phyloP scores from a whole-genome alignment of 2,888 invertebrate species.

The Pegoplata infirma region DNA sequence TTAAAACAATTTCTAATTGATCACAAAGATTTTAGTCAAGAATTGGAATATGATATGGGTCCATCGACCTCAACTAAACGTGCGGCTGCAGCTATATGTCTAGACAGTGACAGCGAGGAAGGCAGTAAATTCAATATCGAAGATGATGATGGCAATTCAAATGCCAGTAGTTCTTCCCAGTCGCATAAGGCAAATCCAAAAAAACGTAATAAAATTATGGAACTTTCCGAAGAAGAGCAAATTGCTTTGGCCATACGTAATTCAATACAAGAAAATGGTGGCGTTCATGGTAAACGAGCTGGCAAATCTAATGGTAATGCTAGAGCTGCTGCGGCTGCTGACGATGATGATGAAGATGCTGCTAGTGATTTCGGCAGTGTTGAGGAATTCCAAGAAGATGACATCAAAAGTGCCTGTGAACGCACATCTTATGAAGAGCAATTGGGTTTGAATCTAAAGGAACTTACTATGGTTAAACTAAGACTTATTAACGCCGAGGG shows the following conservation, averaged over 20 bases:
- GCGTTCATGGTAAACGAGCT: conserved; percentile 35
- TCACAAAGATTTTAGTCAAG: conserved; percentile 70
- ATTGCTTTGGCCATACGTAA: conserved; percentile 76
- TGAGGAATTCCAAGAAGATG: conserved; percentile 71
- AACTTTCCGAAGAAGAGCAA: conserved; percentile 76
- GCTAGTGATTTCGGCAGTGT: conserved; percentile 69
- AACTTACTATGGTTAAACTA: conserved; percentile 73
- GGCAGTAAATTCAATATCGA: conserved; percentile 51
- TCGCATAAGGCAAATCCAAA: conserved; percentile 59
- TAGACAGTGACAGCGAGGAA: conserved; percentile 64
- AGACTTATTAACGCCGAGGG: conserved; percentile 72
- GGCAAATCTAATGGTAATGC: conserved; percentile 45
- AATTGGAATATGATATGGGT: conserved; percentile 65
- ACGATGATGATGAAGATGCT: conserved; percentile 58
- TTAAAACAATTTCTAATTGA: conserved; percentile 69
- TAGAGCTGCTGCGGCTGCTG: neutral
- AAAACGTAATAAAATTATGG: conserved; percentile 71
- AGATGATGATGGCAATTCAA: conserved; percentile 54
- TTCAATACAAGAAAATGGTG: conserved; percentile 76
- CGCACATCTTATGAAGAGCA: conserved; percentile 69
- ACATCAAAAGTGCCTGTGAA: conserved; percentile 65
- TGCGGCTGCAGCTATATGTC: conserved; percentile 62
- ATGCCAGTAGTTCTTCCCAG: conserved; percentile 48
- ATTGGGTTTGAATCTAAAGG: conserved; percentile 67
- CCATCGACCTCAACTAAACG: conserved; percentile 69